phyloP scores from a whole-genome alignment of 2,888 invertebrate genomes.

The Synanthedon tipuliformis region DNA sequence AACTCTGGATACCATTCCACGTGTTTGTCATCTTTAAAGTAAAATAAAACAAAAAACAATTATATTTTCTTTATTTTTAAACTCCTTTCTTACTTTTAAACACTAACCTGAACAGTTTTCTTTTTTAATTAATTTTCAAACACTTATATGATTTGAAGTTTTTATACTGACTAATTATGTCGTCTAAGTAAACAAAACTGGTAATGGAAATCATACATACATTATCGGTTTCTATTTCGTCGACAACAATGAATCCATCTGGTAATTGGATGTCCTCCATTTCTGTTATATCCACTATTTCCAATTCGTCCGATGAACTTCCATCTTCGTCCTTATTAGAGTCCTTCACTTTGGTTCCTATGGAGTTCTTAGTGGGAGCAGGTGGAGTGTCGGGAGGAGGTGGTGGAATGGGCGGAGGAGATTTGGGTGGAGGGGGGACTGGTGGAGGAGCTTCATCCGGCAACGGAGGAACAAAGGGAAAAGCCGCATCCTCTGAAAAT shows the following conservation, averaged over 20 bases:
- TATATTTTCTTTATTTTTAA: no score
- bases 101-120: no score
- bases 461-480: constrained; percentile 54
- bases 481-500: constrained; percentile 29
- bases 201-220: constrained; percentile 14
- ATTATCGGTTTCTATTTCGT: constrained; percentile 25
- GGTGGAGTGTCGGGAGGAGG: constrained; percentile 11
- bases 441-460: constrained; percentile 55
- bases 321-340: constrained; percentile 3
- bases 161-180: no score
- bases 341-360: background rate
- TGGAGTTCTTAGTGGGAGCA: constrained; percentile 1
- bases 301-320: constrained; percentile 22
- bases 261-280: constrained; percentile 43
- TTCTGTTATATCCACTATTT: constrained; percentile 30
- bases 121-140: background rate
- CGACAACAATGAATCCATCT: constrained; percentile 28
- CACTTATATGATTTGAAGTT: no score
- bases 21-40: no score
- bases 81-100: no score
- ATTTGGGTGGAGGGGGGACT: constrained; percentile 26
- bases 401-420: constrained; percentile 16
- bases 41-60: no score
- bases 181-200: background rate
- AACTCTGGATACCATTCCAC: no score